Conservation (phyloP, 30 jellyfish, hydroid and myxozoan species). For the Hydractinia echinata region DNA sequence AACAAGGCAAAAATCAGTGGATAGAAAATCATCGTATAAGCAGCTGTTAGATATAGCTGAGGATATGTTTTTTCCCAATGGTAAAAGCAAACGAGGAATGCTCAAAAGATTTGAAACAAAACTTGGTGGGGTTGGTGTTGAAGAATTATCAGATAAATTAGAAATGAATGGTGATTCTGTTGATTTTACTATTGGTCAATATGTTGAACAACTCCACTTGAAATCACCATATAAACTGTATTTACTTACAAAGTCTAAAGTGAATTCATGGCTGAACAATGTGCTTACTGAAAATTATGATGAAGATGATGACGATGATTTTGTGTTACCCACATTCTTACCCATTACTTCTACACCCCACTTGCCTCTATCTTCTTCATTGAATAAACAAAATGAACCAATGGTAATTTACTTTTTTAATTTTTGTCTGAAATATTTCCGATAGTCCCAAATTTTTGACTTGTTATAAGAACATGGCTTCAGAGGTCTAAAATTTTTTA, state of each 20-base stretch:
- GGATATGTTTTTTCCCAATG: not conserved
- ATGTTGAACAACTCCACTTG: not conserved
- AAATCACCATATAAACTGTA: not conserved
- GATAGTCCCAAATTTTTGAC: too few relatives aligned
- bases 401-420: too few relatives aligned
- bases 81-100: not conserved
- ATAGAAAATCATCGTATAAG: not conserved
- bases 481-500: too few relatives aligned
- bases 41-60: not conserved
- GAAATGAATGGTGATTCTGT: not conserved
- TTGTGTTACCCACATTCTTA: not conserved
- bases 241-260: not conserved
- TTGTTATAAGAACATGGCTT: too few relatives aligned
- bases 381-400: too few relatives aligned
- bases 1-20: not conserved
- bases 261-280: not conserved
- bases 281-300: not conserved
- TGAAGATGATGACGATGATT: slow-evolving; percentile 8
- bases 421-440: too few relatives aligned
- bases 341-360: too few relatives aligned
- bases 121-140: not conserved
- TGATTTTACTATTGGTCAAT: not conserved
- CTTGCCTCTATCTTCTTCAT: too few relatives aligned
- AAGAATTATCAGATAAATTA: not conserved
- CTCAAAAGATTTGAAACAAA: not conserved